phyloP scores from a whole-genome alignment of 2,888 invertebrate genomes.

The Rhagonycha fulva region DNA sequence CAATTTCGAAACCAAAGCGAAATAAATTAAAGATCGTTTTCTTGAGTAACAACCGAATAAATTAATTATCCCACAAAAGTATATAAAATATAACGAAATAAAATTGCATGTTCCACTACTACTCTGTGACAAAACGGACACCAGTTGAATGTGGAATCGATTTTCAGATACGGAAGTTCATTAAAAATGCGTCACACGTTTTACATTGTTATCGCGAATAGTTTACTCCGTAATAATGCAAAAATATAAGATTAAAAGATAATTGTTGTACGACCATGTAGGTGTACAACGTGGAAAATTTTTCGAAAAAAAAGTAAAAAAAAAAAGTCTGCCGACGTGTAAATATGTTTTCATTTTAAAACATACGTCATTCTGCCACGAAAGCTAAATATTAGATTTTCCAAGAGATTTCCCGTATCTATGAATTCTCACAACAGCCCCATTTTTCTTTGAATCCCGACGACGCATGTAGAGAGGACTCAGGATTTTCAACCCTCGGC shows the following conservation, averaged over 20 bases:
- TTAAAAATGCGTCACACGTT: slow-evolving; percentile 31
- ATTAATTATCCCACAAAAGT: not conserved
- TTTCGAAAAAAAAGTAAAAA: not conserved
- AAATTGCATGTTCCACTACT: slow-evolving; percentile 20
- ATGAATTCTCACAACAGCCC: slow-evolving; percentile 32
- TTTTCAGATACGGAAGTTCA: slow-evolving; percentile 32
- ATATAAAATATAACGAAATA: slow-evolving; percentile 9
- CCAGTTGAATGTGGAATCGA: slow-evolving; percentile 32
- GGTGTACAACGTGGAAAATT: not conserved
- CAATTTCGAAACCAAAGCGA: slow-evolving; percentile 1
- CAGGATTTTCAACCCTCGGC: slow-evolving; percentile 29
- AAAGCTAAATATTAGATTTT: slow-evolving; percentile 40
- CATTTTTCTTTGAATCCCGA: slow-evolving; percentile 30
- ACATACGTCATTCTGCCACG: slow-evolving; percentile 35
- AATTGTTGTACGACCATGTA: not conserved
- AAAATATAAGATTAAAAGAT: not conserved
- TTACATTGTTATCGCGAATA: slow-evolving; percentile 29
- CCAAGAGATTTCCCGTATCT: slow-evolving; percentile 33
- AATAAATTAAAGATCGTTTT: not conserved
- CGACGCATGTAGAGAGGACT: slow-evolving; percentile 26
- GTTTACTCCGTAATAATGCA: slow-evolving; percentile 15
- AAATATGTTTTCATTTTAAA: slow-evolving; percentile 37
- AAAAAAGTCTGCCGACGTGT: slow-evolving; percentile 11
- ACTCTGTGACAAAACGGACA: slow-evolving; percentile 33
- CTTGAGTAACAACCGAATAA: not conserved